Base-by-base conservation (phyloP, 2,888 invertebrate genomes). In the Syrphus vitripennis region DNA sequence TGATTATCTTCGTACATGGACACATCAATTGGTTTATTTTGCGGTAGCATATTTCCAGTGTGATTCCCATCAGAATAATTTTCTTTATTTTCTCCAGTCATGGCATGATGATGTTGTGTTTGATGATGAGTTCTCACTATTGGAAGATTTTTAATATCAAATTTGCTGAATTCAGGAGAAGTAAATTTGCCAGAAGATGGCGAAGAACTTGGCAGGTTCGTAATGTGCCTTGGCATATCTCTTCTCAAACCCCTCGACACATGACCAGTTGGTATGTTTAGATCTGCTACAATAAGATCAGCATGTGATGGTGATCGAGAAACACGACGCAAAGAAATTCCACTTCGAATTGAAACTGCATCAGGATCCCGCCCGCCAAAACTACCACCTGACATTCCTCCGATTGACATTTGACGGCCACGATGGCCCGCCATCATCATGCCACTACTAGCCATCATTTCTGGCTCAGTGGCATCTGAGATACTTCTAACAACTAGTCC, bases 201-300 rank as follows among this genome's bases (percentile, higher is more conserved):
- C 21, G 77, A 88, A 2, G 91, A 90, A 16, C 92, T 92, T 14
- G 92, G 89, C 0, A 91, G 89, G 31, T 91, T 90, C 2, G 91
- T 80, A 87, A 91, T 91, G 14, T 92, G 34, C 50, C 89, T 87
- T 74, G 71, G 88, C 61, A 72, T 84, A 83, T 80, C 88, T 2
- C 88, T 89, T 71, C 65, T 65, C 34, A 88, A 65, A 5, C 74
- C 72, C 37, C 81, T 40, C 37, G 76, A 81, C 37, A 48, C 9
- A 55, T 40, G 81, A 0, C 65, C 31, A 19, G 79, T 83, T 2
- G 92, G 90, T 84, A 92, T 91, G 57, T 91, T 92, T 3, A 92
- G 91, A 53, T 92, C 92, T 0, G 92, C 92, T 14, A 92, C 90
- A 87, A 90, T 92, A 0, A 92, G 87, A 71, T 92, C 92, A 21